Evolutionary conservation across 35 echinoderm and acorn worm genomes (phyloP), one percentile per base, ranked within the genome.

Genomic region (Lytechinus variegatus): DNA sequence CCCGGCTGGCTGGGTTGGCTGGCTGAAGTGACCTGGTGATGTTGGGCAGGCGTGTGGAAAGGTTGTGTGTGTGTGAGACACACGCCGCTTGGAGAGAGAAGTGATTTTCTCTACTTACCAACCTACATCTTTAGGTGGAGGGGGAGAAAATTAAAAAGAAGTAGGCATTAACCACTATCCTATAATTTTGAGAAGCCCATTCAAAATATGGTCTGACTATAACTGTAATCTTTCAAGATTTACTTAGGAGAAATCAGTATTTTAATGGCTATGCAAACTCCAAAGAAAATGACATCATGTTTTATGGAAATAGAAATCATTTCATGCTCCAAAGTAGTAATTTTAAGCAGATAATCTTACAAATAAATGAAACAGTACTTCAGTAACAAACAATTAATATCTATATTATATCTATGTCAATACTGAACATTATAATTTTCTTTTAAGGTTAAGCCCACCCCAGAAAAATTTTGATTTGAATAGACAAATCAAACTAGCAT

Each of bases 21-120:
- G 53, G 92, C 54, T 57, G 92, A 57, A 27, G 27, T 33, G 92
- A 27, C 27, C 53, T 27, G 53, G 92, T 55, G 92, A 28, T 55
- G 91, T 92, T 53, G 21, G 5, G 92, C 27, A 54, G 54, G 92
- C 92, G 55, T 93, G 92, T 93, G 92, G 8, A 27, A 19, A 54
- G 88, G 28, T 90, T 57, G 92, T 55, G 92, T n/a, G 92, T 14
- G 54, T 44, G 24, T 14, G 54, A 10, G 24, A 93, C 92, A 93
- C 92, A 93, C 92, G 92, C 92, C 52, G 92, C 52, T 93, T 93
- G 92, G 92, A 93, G 92, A 93, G 92, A 93, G 92, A 93, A 93
- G 92, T 53, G 92, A 93, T 93, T 55, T 93, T 93, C 92, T 54
- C 27, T 55, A 93, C 92, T 93, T 93, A 93, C 92, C 92, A 55